phyloP scores from a whole-genome alignment of 2,888 invertebrate species.

The Panzeria rudis region DNA sequence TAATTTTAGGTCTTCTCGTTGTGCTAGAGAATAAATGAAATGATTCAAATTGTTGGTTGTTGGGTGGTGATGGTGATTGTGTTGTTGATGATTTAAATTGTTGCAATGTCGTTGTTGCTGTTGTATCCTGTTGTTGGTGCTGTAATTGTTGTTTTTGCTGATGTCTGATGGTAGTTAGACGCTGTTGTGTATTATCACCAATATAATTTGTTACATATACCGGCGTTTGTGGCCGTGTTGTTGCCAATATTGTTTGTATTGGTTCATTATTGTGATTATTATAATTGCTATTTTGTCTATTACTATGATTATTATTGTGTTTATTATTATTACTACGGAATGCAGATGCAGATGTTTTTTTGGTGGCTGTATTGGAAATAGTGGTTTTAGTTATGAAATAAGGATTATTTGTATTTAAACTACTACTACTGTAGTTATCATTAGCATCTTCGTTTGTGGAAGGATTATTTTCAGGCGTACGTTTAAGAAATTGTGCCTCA shows the following conservation, averaged over 20 bases:
- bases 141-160: constrained; percentile 71
- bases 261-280: constrained; percentile 30
- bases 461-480: constrained; percentile 77
- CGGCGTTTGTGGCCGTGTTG: constrained; percentile 76
- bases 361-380: constrained; percentile 2
- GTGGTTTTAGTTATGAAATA: constrained; percentile 56
- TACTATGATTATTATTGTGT: constrained; percentile 55
- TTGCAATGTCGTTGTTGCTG: constrained; percentile 60
- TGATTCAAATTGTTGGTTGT: constrained; percentile 67
- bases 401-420: constrained; percentile 60
- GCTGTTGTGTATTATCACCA: constrained; percentile 82
- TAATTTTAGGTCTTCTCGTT: constrained; percentile 77
- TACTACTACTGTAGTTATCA: constrained; percentile 75
- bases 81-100: constrained; percentile 59
- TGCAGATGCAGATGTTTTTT: constrained; percentile 39
- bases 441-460: constrained; percentile 55
- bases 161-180: constrained; percentile 78
- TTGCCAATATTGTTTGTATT: constrained; percentile 42
- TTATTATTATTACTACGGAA: constrained; percentile 71
- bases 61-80: constrained; percentile 64
- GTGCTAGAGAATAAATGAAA: constrained; percentile 70
- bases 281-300: constrained; percentile 39
- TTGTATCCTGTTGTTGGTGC: constrained; percentile 70
- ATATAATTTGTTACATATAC: constrained; percentile 85
- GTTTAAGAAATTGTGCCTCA: constrained; percentile 79